phyloP scores from a whole-genome alignment of 2,113 vertebrate genomes.

The Plectropomus leopardus region DNA sequence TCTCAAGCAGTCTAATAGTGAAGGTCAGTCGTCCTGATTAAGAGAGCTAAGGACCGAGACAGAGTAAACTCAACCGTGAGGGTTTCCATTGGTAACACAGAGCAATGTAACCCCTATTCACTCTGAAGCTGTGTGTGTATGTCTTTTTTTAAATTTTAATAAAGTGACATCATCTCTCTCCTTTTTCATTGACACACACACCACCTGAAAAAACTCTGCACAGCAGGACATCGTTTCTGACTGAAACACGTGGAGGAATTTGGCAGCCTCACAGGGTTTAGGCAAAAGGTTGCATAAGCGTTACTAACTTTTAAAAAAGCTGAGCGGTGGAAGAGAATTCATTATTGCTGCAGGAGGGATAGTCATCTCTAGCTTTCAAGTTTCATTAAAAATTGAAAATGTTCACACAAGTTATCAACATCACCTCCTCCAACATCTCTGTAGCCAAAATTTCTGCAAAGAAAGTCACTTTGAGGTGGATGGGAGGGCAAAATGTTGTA shows the following conservation, averaged over 20 bases:
- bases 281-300: conserved; percentile 40
- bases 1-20: conserved; percentile 8
- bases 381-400: conserved; percentile 63
- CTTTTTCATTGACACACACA: conserved; percentile 10
- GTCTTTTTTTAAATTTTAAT: neutral
- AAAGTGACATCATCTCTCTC: neutral
- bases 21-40: conserved; percentile 20
- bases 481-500: conserved; percentile 15
- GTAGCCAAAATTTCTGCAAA: conserved; percentile 17
- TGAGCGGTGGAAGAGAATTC: conserved; percentile 28
- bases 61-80: neutral
- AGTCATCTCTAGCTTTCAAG: conserved; percentile 55
- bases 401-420: conserved; percentile 25
- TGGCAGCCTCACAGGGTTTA: conserved; percentile 14
- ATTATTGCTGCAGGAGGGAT: conserved; percentile 45
- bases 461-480: conserved; percentile 18
- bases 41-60: neutral
- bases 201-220: conserved; percentile 14
- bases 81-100: neutral
- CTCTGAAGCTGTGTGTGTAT: conserved; percentile 1
- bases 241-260: conserved; percentile 9
- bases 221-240: conserved; percentile 12
- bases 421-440: conserved; percentile 1
- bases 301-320: conserved; percentile 9
- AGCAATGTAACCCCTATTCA: neutral